Base-by-base conservation (phyloP, 2,797 vertebrate species). In the Macropodus opercularis region DNA sequence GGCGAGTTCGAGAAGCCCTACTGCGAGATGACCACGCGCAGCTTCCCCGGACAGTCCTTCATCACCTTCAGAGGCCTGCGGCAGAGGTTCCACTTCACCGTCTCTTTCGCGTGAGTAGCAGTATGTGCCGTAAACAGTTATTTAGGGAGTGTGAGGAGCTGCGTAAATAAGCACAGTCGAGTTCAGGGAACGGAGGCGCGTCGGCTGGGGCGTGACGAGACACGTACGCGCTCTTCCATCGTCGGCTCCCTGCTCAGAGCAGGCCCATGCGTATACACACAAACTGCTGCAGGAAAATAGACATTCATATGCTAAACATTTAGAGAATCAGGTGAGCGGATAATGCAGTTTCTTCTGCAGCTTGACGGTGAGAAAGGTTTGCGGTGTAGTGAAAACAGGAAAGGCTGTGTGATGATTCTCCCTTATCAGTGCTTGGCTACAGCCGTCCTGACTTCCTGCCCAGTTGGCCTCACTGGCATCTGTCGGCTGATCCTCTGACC, bases 1-100 rank as follows among this genome's bases (percentile, higher is more conserved):
- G 95, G 94, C 0, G 95, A 93, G 77, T 98, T 89, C 0, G 95
- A 99, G 91, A 92, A 93, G 70, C 98, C 97, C 0, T 99, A 95
- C 90, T 99, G 96, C 0, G 95, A 98, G 90, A 95, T 98, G 93
- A 95, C 95, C 82, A 95, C 98, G 2, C 91, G 96, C 77, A 98
- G 94, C 90, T 99, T 99, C 85, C 96, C 98, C 0, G 94, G 96
- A 0, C 93, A 91, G 80, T 98, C 98, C 72, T 99, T 99, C 62
- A 88, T 99, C 87, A 99, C 98, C 75, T 99, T 99, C 91, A 94
- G 96, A 31, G 98, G 97, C 48, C 91, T 99, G 48, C 75, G 96
- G 17, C 98, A 99, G 55, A 95, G 98, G 46, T 99, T 99, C 85
- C 98, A 97, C 92, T 98, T 99, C 92, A 96, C 95, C 0, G 56